These are phyloP conservation scores for Seison nebaliae DNA, from an alignment of 1,140 invertebrate genomes.

Conservation along the genomic window DNA sequence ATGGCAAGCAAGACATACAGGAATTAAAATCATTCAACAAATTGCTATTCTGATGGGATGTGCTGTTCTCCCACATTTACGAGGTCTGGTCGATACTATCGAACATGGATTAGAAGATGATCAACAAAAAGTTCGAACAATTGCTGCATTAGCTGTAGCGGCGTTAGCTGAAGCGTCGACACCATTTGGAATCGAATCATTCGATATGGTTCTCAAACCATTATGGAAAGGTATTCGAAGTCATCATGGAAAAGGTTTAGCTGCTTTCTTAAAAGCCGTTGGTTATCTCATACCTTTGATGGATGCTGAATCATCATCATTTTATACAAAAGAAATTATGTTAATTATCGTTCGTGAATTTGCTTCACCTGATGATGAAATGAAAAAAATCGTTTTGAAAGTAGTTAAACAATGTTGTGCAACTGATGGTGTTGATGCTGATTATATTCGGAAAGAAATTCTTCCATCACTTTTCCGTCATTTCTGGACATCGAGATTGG, in stretches of 20 bases:
- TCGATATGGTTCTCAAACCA: conserved; percentile 92
- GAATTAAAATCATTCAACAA: conserved; percentile 97
- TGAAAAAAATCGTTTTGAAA: conserved; percentile 99
- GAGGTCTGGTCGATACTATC: conserved; percentile 92
- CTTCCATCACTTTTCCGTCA: conserved; percentile 95
- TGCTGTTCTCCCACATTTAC: conserved; percentile 88
- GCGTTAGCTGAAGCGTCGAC: conserved; percentile 79
- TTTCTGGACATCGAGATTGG: conserved; percentile 99
- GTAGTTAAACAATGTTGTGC: conserved; percentile 99
- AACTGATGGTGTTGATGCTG: conserved; percentile 93
- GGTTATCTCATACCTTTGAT: conserved; percentile 95
- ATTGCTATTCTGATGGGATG: conserved; percentile 99
- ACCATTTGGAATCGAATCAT: conserved; percentile 96
- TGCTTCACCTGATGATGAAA: conserved; percentile 97
- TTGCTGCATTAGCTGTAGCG: conserved; percentile 88
- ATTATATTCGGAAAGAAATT: conserved; percentile 97
- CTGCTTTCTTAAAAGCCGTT: conserved; percentile 94
- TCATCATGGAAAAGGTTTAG: conserved; percentile 85
- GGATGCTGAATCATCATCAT: conserved; percentile 98
- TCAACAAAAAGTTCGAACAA: conserved; percentile 57
- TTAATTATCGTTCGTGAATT: conserved; percentile 94
- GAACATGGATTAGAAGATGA: conserved; percentile 61
- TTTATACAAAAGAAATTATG: conserved; percentile 98
- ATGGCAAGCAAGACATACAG: conserved; percentile 96
- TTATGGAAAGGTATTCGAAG: conserved; percentile 95